phyloP scores from a whole-genome alignment of 2,113 vertebrate genomes.

The Scatophagus argus region DNA sequence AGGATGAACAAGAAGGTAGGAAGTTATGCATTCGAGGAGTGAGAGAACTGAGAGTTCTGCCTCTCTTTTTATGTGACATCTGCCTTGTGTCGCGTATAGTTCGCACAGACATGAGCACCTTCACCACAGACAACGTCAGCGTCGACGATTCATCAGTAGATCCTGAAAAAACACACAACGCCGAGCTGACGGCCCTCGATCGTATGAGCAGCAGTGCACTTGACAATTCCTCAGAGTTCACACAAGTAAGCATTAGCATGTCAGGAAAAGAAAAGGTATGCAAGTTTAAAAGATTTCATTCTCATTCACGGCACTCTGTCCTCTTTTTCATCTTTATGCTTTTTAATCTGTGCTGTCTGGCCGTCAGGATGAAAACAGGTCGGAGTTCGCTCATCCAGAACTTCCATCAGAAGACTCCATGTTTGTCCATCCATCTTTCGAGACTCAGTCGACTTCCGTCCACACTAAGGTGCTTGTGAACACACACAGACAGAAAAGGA shows the following conservation, averaged over 20 bases:
- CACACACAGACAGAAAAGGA: constrained; percentile 19
- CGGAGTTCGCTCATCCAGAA: constrained; percentile 56
- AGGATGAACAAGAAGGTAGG: constrained; percentile 61
- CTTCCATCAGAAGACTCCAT: constrained; percentile 80
- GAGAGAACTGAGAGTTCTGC: not conserved
- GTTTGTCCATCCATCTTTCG: constrained; percentile 68
- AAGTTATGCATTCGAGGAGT: not conserved
- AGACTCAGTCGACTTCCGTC: constrained; percentile 51
- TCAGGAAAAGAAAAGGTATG: not conserved
- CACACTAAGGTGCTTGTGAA: constrained; percentile 64
- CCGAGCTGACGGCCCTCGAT: not conserved
- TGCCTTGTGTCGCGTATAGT: constrained; percentile 18
- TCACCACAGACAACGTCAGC: constrained; percentile 34
- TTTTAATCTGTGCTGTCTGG: constrained; percentile 16
- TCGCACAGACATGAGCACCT: constrained; percentile 27
- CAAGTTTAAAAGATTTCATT: not conserved
- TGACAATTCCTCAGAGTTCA: constrained; percentile 4
- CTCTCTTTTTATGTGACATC: not conserved
- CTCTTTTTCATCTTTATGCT: not conserved
- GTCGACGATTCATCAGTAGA: constrained; percentile 41
- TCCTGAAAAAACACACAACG: constrained; percentile 22
- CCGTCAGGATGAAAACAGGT: constrained; percentile 62
- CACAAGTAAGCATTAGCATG: constrained; percentile 47
- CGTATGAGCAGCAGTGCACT: not conserved
- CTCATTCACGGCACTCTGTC: not conserved